Conservation (phyloP, 2,797 vertebrate genomes). For the Microctenopoma steveboyesi region DNA sequence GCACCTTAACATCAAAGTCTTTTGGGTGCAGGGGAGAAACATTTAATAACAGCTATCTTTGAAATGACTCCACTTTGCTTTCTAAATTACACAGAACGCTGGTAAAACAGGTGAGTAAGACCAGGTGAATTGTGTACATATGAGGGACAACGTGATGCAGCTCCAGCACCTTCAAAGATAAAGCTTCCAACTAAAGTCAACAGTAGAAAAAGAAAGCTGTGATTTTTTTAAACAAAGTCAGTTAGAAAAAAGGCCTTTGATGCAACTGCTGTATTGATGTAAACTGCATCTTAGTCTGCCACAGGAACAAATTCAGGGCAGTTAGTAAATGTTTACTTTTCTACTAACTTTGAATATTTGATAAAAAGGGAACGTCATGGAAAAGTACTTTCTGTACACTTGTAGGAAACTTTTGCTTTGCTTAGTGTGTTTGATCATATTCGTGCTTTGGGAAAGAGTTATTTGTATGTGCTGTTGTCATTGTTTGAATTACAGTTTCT, state of each 20-base stretch:
- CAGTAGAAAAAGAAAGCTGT: conserved; percentile 23
- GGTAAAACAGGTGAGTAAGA: conserved; percentile 24
- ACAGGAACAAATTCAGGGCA: conserved; percentile 16
- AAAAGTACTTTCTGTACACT: neutral
- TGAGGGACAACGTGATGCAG: conserved; percentile 29
- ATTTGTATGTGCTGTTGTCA: conserved; percentile 12
- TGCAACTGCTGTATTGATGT: conserved; percentile 18
- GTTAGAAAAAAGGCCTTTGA: conserved; percentile 15
- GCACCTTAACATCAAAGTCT: conserved; percentile 38
- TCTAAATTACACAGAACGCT: conserved; percentile 62
- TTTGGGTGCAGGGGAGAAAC: conserved; percentile 31
- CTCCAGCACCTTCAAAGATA: conserved; percentile 27
- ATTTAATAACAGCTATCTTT: conserved; percentile 28
- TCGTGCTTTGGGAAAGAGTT: neutral
- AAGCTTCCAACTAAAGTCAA: conserved; percentile 30
- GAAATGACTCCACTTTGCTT: conserved; percentile 41
- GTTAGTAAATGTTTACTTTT: conserved; percentile 45
- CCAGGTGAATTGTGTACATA: conserved; percentile 39
- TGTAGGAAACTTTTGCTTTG: conserved; percentile 8
- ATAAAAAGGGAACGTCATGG: conserved; percentile 21
- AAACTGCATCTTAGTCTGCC: conserved; percentile 21
- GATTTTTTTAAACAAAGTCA: conserved; percentile 38
- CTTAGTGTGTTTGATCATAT: conserved; percentile 22
- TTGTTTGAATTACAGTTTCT: neutral
- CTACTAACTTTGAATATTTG: conserved; percentile 20